Base-by-base conservation (phyloP, 2,797 vertebrate genomes). In the Pyrocephalus nanus region DNA sequence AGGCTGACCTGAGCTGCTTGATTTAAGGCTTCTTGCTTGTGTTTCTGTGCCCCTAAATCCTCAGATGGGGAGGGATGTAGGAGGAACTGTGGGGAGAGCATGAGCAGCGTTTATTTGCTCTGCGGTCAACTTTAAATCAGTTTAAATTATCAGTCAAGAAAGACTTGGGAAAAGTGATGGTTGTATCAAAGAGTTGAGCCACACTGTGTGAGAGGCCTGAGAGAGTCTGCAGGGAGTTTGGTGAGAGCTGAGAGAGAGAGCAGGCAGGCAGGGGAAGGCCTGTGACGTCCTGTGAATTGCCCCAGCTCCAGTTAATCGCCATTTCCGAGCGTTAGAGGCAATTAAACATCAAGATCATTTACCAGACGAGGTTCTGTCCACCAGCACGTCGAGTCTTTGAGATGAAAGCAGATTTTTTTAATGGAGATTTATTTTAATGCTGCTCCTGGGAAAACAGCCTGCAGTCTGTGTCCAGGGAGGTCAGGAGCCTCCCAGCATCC, bases 351-450 rank as follows among this genome's bases (percentile, higher is more conserved):
- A 19, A 5, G 65, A 23, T 57, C 26, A 2, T 86, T 86, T 58
- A 36, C 86, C 27, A 51, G 61, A 34, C 14, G 38, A 64, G 38
- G 17, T 51, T 86, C 81, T 50, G 1, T 40, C 62, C 62, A 21
- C 58, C 69, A 12, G 7, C 45, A 26, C 4, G 3, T 10, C 1
- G 83, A 67, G 83, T 32, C 34, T 57, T 81, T 29, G 27, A 53
- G 88, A n/a, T 74, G 65, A 81, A 86, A 93, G 76, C 3, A 40
- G 55, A 11, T 38, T 7, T 42, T 38, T 88, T 90, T 71, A 14
- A 47, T 74, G 65, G 76, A 86, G 32, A 61, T 51, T 50, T 69
- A 20, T 82, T 85, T 80, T 83, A 93, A 71, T 77, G 69, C 36
- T 15, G 36, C 75, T 76, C 82, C 55, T 54, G 92, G 81, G 92